phyloP scores from a whole-genome alignment of 2,797 vertebrate species.

The Anolis apletophallus region DNA sequence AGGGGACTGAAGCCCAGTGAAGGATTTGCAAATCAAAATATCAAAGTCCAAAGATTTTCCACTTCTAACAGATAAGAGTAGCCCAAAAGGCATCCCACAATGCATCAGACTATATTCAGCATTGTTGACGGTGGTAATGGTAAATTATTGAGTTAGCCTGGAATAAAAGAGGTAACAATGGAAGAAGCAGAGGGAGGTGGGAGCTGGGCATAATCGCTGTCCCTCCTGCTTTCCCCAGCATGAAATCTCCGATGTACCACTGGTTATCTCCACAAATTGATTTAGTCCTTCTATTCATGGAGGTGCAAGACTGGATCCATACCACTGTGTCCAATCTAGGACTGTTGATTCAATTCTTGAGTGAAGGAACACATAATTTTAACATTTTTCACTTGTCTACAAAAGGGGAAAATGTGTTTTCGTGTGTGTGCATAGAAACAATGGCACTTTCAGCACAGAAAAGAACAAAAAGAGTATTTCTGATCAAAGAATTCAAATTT shows the following conservation, averaged over 20 bases:
- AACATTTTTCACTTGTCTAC: no score
- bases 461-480: no score
- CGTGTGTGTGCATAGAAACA: no score
- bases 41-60: neutral
- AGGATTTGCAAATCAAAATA: neutral
- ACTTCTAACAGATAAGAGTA: neutral
- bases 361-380: no score
- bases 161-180: neutral
- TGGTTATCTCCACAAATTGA: neutral
- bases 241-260: neutral
- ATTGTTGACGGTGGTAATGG: neutral
- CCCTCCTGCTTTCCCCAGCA: neutral
- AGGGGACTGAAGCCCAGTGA: no score
- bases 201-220: neutral
- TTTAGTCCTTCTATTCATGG: neutral
- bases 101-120: neutral
- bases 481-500: no score
- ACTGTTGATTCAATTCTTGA: no score
- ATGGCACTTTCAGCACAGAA: no score
- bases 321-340: neutral
- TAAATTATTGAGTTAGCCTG: neutral
- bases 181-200: no score
- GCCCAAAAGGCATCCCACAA: neutral
- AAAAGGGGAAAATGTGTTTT: no score
- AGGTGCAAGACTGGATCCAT: neutral